phyloP scores from a whole-genome alignment of 2,888 invertebrate genomes.

The Lottia scabra region DNA sequence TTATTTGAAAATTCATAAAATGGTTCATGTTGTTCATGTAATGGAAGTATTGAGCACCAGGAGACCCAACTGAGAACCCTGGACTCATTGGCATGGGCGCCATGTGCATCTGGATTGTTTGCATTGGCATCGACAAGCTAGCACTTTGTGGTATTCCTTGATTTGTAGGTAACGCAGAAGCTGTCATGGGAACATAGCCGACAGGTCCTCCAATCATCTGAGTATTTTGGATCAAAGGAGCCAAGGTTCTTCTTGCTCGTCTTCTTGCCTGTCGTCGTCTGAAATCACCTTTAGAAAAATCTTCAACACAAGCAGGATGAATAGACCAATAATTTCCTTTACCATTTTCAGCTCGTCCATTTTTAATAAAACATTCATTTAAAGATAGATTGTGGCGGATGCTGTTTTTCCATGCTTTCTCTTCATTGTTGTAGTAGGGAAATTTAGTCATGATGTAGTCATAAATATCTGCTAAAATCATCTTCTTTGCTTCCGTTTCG shows the following conservation, averaged over 20 bases:
- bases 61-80: too few relatives aligned
- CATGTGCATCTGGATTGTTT: too few relatives aligned
- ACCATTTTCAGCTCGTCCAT: constrained; percentile 94
- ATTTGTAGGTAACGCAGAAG: not conserved
- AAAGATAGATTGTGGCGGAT: constrained; percentile 95
- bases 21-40: too few relatives aligned
- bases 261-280: constrained; percentile 93
- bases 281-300: constrained; percentile 96
- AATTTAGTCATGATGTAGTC: constrained; percentile 96
- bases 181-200: not conserved
- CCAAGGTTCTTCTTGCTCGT: constrained; percentile 95
- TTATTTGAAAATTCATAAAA: too few relatives aligned
- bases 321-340: constrained; percentile 99
- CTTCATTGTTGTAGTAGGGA: constrained; percentile 93
- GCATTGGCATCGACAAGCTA: too few relatives aligned
- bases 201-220: not conserved
- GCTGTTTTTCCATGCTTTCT: constrained; percentile 97
- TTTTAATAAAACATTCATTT: constrained; percentile 97
- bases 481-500: constrained; percentile 87
- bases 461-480: constrained; percentile 96
- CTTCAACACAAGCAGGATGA: constrained; percentile 95
- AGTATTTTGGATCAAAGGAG: constrained; percentile 79
- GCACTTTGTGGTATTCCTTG: too few relatives aligned
- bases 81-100: too few relatives aligned
- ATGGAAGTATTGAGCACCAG: too few relatives aligned